Evolutionary conservation across 2,113 vertebrate species (phyloP).

Genomic region (Ardeotis arabs): DNA sequence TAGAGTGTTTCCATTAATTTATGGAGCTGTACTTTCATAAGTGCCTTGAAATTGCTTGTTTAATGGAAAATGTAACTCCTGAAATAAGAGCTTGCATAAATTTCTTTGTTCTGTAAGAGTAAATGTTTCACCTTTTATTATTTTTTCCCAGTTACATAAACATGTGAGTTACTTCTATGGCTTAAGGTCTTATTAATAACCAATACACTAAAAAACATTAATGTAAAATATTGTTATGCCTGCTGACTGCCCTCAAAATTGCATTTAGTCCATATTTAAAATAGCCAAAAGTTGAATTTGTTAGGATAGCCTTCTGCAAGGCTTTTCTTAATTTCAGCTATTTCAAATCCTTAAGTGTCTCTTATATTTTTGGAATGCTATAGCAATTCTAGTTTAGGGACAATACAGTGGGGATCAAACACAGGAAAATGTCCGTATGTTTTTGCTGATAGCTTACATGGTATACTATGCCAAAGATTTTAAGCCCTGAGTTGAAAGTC

Average conservation of each 20-base stretch:
- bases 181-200: not conserved
- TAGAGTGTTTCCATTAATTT: not conserved
- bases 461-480: not conserved
- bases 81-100: not conserved
- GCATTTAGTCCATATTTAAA: not conserved
- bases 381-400: not conserved
- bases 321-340: not conserved
- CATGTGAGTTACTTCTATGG: not conserved
- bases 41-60: not conserved
- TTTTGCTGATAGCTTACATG: not conserved
- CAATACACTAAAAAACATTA: not conserved
- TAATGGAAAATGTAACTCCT: not conserved
- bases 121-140: not conserved
- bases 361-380: not conserved
- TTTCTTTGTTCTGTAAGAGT: not conserved
- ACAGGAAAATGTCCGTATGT: not conserved
- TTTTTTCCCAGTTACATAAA: constrained; percentile 9
- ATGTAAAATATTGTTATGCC: not conserved
- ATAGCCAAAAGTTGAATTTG: not conserved
- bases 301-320: not conserved
- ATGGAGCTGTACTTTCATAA: not conserved
- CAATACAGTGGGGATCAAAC: not conserved
- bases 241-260: not conserved
- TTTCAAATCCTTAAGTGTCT: not conserved
- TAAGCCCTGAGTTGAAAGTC: not conserved